Percentiles rank a stretch among this genome's conserved stretches.
phyloP scores from a whole-genome alignment of 2,888 invertebrate genomes.

The Acleris literana region DNA sequence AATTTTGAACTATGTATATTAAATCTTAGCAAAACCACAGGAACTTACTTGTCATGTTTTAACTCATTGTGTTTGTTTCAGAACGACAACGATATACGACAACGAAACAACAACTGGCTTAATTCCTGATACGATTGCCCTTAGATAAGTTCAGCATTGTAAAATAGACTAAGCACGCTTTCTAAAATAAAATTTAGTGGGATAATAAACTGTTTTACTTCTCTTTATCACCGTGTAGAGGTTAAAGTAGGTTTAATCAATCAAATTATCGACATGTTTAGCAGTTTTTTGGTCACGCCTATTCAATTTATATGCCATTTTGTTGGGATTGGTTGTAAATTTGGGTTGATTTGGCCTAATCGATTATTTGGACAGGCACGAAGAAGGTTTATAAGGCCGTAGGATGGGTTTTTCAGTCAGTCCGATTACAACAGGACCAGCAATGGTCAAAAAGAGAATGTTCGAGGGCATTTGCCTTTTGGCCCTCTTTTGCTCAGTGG shows the following conservation, averaged over 20 bases:
- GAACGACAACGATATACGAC: constrained; percentile 21
- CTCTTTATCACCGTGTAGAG: neutral
- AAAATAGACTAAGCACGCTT: constrained; percentile 35
- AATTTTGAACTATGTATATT: too few species aligned
- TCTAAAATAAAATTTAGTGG: constrained; percentile 29
- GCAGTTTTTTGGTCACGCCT: constrained; percentile 5
- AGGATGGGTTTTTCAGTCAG: neutral
- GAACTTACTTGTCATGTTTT: neutral
- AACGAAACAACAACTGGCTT: neutral
- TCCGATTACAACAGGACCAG: neutral
- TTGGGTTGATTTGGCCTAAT: constrained; percentile 11
- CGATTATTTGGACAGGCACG: neutral
- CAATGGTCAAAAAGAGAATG: constrained; percentile 4
- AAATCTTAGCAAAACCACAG: too few species aligned
- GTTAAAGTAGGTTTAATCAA: constrained; percentile 21
- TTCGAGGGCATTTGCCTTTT: constrained; percentile 2
- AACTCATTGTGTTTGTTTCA: neutral
- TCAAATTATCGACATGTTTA: constrained; percentile 33
- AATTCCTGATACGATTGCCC: neutral
- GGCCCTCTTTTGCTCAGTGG: constrained; percentile 1
- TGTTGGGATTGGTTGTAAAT: constrained; percentile 26
- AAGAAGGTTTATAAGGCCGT: neutral
- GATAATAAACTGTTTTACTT: constrained; percentile 18
- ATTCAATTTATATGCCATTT: constrained; percentile 28
- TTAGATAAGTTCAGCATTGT: constrained; percentile 30